phyloP scores from a whole-genome alignment of 2,113 vertebrate genomes.

The Zosterops hypoxanthus region DNA sequence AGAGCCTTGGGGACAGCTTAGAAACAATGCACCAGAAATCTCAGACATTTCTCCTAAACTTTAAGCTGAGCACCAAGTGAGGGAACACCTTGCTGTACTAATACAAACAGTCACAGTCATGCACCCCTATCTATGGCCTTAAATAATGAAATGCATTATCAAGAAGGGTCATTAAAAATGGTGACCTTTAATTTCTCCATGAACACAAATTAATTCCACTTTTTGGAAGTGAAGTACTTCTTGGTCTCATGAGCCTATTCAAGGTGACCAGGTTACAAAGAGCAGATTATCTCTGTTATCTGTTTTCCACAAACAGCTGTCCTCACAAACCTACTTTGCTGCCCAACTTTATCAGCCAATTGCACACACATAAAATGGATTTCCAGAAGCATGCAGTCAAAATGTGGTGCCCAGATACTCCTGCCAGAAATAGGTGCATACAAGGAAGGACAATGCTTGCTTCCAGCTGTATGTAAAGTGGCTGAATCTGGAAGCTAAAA shows the following conservation, averaged over 20 bases:
- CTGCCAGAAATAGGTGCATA: background rate
- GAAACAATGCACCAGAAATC: background rate
- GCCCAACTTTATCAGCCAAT: background rate
- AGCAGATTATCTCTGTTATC: background rate
- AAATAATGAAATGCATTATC: background rate
- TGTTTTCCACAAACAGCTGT: background rate
- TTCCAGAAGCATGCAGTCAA: background rate
- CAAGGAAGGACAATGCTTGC: background rate
- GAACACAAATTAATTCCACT: background rate
- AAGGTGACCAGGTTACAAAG: accelerated
- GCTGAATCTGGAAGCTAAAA: background rate
- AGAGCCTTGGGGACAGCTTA: background rate
- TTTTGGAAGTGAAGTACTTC: background rate
- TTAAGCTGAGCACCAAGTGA: background rate
- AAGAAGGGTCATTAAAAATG: background rate
- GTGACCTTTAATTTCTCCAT: background rate
- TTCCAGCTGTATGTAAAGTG: background rate
- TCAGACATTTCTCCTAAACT: background rate
- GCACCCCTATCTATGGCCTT: background rate
- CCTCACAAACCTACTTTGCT: background rate
- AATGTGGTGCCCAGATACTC: background rate
- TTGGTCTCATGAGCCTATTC: background rate
- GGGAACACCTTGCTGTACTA: background rate
- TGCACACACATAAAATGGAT: background rate
- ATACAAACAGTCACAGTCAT: accelerated